These are phyloP conservation scores for Seriola aureovittata DNA, from an alignment of 2,113 vertebrate genomes.

Conservation along the genomic window DNA sequence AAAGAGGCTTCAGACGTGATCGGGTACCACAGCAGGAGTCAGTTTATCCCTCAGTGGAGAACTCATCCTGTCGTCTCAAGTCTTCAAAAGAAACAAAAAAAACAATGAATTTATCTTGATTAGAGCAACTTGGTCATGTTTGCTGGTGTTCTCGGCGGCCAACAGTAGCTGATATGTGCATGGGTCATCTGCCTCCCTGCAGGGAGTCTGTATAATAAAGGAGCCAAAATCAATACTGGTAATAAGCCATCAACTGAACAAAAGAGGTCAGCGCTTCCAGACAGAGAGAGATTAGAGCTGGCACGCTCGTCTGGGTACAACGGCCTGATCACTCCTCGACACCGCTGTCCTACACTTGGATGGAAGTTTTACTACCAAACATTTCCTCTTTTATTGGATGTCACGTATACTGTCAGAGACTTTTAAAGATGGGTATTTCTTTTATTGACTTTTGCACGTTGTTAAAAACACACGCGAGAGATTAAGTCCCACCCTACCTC, in stretches of 20 bases:
- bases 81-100: background rate
- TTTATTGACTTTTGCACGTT: background rate
- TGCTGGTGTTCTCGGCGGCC: slow-evolving; percentile 18
- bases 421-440: background rate
- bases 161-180: slow-evolving; percentile 67
- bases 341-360: background rate
- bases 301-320: slow-evolving; percentile 45
- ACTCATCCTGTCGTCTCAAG: background rate
- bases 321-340: background rate
- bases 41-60: background rate
- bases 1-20: background rate
- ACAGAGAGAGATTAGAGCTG: slow-evolving; percentile 67
- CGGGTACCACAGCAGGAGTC: background rate
- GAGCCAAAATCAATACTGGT: slow-evolving; percentile 78
- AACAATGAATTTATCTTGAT: slow-evolving; percentile 3
- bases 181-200: slow-evolving; percentile 65
- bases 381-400: slow-evolving; percentile 5
- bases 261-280: slow-evolving; percentile 80
- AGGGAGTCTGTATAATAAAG: slow-evolving; percentile 68
- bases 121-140: background rate
- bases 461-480: background rate
- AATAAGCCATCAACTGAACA: slow-evolving; percentile 74
- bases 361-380: slow-evolving; percentile 18
- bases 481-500: too few species aligned
- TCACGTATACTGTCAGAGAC: background rate